Evolutionary conservation across 2,113 vertebrate species (phyloP).

Genomic region (Tetrax tetrax): DNA sequence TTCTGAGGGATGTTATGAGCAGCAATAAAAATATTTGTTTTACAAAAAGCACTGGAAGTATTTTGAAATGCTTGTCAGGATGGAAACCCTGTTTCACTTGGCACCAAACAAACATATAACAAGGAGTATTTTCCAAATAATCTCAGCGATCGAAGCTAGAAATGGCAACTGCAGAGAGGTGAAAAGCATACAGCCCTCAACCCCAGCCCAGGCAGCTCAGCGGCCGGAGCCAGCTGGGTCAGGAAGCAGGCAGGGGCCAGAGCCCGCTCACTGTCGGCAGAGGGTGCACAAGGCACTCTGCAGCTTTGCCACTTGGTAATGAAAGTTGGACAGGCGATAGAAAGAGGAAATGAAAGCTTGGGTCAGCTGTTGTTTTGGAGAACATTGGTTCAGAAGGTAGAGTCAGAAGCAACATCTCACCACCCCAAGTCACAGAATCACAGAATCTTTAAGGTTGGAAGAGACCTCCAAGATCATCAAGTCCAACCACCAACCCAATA

Average conservation of each 20-base stretch:
- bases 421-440: background rate
- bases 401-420: background rate
- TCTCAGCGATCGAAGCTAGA: background rate
- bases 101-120: background rate
- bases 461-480: too few species aligned
- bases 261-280: fast-evolving
- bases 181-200: background rate
- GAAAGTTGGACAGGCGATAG: background rate
- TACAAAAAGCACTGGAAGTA: background rate
- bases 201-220: background rate
- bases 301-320: fast-evolving
- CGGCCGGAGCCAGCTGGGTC: fast-evolving
- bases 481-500: too few species aligned
- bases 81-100: background rate
- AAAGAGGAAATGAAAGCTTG: too few species aligned
- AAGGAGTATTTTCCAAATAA: background rate
- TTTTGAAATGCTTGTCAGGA: background rate
- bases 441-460: too few species aligned
- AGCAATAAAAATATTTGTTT: background rate
- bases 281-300: fast-evolving
- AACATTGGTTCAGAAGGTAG: fast-evolving
- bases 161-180: background rate
- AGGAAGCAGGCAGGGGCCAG: background rate
- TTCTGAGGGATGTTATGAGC: background rate
- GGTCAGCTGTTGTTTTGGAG: background rate